Evolutionary conservation across 2,888 invertebrate species (phyloP).

Genomic region (Pterobdella sp.): DNA sequence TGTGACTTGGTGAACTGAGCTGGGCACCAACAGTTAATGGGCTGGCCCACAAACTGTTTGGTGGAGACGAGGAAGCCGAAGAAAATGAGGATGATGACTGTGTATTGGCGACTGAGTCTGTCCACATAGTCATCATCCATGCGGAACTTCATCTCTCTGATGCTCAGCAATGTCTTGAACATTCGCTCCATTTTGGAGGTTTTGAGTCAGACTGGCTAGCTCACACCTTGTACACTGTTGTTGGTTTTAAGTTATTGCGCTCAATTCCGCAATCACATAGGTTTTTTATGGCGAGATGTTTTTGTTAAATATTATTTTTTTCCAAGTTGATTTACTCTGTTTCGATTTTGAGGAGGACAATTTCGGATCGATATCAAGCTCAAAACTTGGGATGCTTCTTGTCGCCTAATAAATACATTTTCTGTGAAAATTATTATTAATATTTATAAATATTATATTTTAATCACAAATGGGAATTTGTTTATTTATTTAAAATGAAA

Average conservation of each 20-base stretch:
- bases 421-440: too few species aligned
- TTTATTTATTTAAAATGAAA: too few species aligned
- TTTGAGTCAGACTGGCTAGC: too few species aligned
- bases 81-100: conserved; percentile 38
- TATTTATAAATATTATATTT: too few species aligned
- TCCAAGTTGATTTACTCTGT: not conserved
- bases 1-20: conserved; percentile 39
- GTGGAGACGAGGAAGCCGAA: conserved; percentile 40
- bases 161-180: conserved; percentile 39
- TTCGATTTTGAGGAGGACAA: not conserved
- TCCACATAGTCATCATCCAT: conserved; percentile 34
- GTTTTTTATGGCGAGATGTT: not conserved
- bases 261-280: not conserved
- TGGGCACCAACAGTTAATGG: conserved; percentile 40
- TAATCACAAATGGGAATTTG: too few species aligned
- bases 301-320: not conserved
- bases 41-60: conserved; percentile 39
- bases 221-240: too few species aligned
- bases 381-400: too few species aligned
- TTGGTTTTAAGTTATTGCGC: not conserved
- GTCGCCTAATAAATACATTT: too few species aligned
- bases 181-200: conserved; percentile 38
- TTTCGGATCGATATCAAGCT: not conserved
- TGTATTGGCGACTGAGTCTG: conserved; percentile 34
- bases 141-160: conserved; percentile 39